Evolutionary conservation across 1,140 invertebrate species (phyloP).

Genomic region (Hydropsyche tenuis): DNA sequence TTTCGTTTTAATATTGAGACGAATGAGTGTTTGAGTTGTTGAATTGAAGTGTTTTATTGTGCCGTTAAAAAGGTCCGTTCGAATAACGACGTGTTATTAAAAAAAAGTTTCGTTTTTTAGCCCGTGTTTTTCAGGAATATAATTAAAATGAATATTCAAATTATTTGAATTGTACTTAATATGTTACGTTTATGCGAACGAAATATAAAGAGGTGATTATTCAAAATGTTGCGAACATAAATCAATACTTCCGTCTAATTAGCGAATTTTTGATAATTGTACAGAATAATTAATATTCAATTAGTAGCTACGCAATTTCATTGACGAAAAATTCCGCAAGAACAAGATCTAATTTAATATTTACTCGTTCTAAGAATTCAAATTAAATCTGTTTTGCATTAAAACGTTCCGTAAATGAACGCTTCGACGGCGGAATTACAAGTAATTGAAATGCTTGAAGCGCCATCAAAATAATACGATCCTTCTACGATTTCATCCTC

Average conservation of each 20-base stretch:
- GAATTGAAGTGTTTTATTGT: too few relatives aligned
- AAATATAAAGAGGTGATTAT: not conserved
- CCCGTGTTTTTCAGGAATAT: too few relatives aligned
- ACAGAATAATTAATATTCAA: not conserved
- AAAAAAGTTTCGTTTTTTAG: too few relatives aligned
- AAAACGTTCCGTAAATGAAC: not conserved
- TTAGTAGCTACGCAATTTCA: not conserved
- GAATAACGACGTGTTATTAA: too few relatives aligned
- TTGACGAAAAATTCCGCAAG: not conserved
- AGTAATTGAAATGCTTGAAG: conserved; percentile 12
- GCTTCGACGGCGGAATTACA: not conserved
- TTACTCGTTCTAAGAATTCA: not conserved
- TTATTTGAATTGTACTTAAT: too few relatives aligned
- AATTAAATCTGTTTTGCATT: not conserved
- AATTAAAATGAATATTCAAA: too few relatives aligned
- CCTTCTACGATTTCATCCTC: not conserved
- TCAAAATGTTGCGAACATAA: not conserved
- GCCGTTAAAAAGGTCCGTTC: too few relatives aligned
- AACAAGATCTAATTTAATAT: not conserved
- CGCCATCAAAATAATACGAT: not conserved
- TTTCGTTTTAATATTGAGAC: too few relatives aligned
- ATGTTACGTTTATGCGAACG: not conserved
- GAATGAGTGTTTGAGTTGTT: too few relatives aligned
- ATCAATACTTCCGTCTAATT: too few relatives aligned
- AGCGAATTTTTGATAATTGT: not conserved